These are phyloP conservation scores for Callimorpha dominula DNA, from an alignment of 2,888 invertebrate genomes.

Conservation along the genomic window DNA sequence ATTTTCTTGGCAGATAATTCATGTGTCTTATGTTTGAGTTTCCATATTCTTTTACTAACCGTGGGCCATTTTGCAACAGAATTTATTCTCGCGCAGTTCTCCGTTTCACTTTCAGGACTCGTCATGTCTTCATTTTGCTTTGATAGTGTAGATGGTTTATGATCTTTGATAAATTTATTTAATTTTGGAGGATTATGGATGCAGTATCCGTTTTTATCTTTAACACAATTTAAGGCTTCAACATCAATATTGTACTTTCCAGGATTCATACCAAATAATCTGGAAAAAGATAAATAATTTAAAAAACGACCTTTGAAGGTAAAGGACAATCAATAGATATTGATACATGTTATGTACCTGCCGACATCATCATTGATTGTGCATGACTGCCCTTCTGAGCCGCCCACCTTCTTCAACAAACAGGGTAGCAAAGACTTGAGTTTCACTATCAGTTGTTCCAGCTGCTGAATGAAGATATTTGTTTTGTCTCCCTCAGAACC, in stretches of 20 bases:
- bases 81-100: constrained; percentile 74
- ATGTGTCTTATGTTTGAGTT: constrained; percentile 64
- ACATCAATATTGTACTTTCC: constrained; percentile 78
- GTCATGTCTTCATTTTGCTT: constrained; percentile 57
- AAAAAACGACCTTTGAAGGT: not conserved
- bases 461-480: constrained; percentile 75
- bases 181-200: constrained; percentile 67
- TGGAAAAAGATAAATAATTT: constrained; percentile 48
- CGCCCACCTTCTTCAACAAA: constrained; percentile 65
- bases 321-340: not conserved
- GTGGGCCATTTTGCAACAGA: constrained; percentile 75
- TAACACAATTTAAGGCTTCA: constrained; percentile 75
- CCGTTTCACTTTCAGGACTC: constrained; percentile 58
- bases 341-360: constrained; percentile 59
- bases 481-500: constrained; percentile 69
- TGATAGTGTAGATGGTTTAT: constrained; percentile 48
- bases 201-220: constrained; percentile 76
- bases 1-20: constrained; percentile 68
- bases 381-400: constrained; percentile 61
- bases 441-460: constrained; percentile 74
- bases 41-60: constrained; percentile 71
- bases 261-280: constrained; percentile 76
- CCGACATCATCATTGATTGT: constrained; percentile 76
- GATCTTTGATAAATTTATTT: constrained; percentile 47
- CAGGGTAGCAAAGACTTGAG: constrained; percentile 74